Evolutionary conservation across 2,113 vertebrate genomes (phyloP), one percentile per base, ranked within the genome.

Genomic region (Etheostoma spectabile): DNA sequence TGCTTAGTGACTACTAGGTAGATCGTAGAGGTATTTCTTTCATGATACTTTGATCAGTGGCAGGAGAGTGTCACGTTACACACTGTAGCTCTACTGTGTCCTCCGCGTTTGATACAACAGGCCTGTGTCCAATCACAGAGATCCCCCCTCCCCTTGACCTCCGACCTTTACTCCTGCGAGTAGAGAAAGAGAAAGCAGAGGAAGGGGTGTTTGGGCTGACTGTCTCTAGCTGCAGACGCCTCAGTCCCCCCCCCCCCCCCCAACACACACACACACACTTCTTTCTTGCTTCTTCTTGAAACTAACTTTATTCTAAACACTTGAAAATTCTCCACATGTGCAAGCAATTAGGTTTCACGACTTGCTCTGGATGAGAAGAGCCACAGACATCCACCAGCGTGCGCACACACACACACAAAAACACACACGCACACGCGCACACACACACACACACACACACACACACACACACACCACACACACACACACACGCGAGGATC

Each of bases 301-400:
- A 90, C 87, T 89, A 88, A 90, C 89, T 94, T 91, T 83, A 90
- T 94, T 93, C 82, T 91, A 93, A 94, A 95, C 91, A 93, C 92
- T 93, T 94, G 84, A 93, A 94, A 94, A 93, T 91, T 80, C 78
- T 91, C 84, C 93, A 95, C 95, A 95, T 95, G 89, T 95, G 95
- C 80, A 94, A 94, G 83, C 89, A 92, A 94, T 95, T 95, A 94
- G 63, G 88, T 89, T 93, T 94, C 92, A 92, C 87, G 88, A 89
- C 89, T 87, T 77, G 82, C 80, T n/a, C n/a, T n/a, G n/a, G n/a
- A n/a, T n/a, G n/a, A n/a, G n/a, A n/a, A n/a, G n/a, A n/a, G n/a
- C n/a, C n/a, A n/a, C n/a, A n/a, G n/a, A n/a, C n/a, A n/a, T n/a
- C n/a, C n/a, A n/a, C n/a, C n/a, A n/a, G n/a, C n/a, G n/a, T n/a